phyloP scores from a whole-genome alignment of 2,888 invertebrate species.

The Hedya salicella region DNA sequence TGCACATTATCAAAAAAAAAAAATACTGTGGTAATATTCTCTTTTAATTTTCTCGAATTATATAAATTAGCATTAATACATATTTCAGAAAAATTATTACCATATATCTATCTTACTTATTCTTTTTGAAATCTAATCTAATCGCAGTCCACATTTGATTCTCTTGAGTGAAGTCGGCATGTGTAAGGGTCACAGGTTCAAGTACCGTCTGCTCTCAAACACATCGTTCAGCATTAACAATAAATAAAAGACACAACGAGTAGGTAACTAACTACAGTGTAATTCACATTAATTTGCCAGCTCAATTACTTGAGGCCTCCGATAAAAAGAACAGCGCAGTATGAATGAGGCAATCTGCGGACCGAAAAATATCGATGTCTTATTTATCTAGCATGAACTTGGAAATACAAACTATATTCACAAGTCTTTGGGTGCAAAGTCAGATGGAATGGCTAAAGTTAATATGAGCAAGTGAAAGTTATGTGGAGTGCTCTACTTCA shows the following conservation, averaged over 20 bases:
- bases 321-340: conserved; percentile 12
- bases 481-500: neutral
- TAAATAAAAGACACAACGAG: neutral
- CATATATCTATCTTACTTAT: too few relatives aligned
- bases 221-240: neutral
- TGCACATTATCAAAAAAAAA: too few relatives aligned
- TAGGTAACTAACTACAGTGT: conserved; percentile 7
- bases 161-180: too few relatives aligned
- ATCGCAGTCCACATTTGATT: too few relatives aligned
- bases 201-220: neutral
- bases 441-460: neutral
- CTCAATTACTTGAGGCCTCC: neutral
- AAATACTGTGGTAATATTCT: too few relatives aligned
- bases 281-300: conserved; percentile 11
- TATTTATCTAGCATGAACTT: neutral
- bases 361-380: neutral
- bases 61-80: too few relatives aligned
- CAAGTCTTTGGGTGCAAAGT: neutral
- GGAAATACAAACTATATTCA: neutral
- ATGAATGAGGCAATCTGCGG: conserved; percentile 10
- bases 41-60: too few relatives aligned
- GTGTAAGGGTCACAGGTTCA: neutral
- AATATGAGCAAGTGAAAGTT: conserved; percentile 1
- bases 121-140: too few relatives aligned
- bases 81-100: too few relatives aligned